Conservation (phyloP, 1,140 invertebrate genomes). For the Scylla paramamosain region DNA sequence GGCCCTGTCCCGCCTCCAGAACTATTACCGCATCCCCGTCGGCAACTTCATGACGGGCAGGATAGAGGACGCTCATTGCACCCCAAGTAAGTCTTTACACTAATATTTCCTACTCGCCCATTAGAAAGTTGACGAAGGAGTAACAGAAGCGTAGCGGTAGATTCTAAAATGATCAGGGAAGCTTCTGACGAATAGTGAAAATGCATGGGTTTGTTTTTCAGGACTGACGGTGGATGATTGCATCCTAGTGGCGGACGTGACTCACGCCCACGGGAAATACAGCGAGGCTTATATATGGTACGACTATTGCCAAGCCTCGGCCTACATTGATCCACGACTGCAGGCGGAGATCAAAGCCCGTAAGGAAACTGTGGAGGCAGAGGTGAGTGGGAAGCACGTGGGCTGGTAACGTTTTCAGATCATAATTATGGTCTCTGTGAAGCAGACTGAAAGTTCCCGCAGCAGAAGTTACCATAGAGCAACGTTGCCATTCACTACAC, state of each 20-base stretch:
- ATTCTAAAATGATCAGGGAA: background rate
- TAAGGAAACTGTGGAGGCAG: background rate
- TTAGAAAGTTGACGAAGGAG: background rate
- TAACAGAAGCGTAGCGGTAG: background rate
- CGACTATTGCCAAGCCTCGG: background rate
- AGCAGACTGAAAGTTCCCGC: no score
- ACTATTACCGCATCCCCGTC: background rate
- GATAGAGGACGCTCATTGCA: background rate
- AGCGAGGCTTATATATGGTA: background rate
- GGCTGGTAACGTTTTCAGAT: background rate
- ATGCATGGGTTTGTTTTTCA: background rate
- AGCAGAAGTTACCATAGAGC: no score
- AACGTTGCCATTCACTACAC: no score
- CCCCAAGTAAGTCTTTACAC: background rate
- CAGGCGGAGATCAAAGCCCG: background rate
- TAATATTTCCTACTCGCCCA: background rate
- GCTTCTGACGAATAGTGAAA: background rate
- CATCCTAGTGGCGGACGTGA: background rate
- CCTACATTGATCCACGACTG: background rate
- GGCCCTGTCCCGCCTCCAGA: conserved; percentile 28
- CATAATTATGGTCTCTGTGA: background rate
- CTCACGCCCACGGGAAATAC: background rate
- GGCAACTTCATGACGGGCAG: conserved; percentile 26
- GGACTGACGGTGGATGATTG: conserved; percentile 34
- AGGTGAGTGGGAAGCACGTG: background rate